phyloP scores from a whole-genome alignment of 2,797 vertebrate species.

The Dicrostonyx torquatus region DNA sequence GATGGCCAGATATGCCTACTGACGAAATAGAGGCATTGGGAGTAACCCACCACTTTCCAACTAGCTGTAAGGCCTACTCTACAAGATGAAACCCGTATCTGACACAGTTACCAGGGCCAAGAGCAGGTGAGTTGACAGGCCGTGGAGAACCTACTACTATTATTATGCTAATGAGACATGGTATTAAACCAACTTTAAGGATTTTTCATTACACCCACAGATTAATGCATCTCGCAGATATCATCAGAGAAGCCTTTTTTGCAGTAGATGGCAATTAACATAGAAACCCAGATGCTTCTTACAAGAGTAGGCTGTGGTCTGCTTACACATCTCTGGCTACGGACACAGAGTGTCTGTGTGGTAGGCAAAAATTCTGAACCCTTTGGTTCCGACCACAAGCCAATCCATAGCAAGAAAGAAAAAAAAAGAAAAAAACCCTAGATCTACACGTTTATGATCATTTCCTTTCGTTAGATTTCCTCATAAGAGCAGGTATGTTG shows the following conservation, averaged over 20 bases:
- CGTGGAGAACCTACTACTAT: neutral
- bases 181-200: neutral
- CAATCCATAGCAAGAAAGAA: neutral
- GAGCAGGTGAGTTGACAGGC: neutral
- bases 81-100: neutral
- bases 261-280: neutral
- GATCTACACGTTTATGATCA: neutral
- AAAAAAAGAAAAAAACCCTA: neutral
- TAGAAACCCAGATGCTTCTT: neutral
- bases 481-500: neutral
- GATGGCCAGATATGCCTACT: neutral
- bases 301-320: neutral
- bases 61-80: neutral
- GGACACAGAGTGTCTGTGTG: neutral
- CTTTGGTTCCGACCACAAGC: neutral
- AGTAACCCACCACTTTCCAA: neutral
- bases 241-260: neutral
- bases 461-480: neutral
- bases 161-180: neutral
- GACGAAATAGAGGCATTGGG: too few relatives aligned
- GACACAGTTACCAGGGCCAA: neutral
- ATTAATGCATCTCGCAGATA: neutral
- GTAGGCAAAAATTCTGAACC: neutral
- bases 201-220: neutral
- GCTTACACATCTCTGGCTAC: neutral